A percentile compares a stretch with the other conserved stretches of the same genome.
These are phyloP conservation scores for Chondrilla cf. caribensis DNA, from an alignment of 37 sponge, comb jelly and placozoan genomes.

Conservation along the genomic window DNA sequence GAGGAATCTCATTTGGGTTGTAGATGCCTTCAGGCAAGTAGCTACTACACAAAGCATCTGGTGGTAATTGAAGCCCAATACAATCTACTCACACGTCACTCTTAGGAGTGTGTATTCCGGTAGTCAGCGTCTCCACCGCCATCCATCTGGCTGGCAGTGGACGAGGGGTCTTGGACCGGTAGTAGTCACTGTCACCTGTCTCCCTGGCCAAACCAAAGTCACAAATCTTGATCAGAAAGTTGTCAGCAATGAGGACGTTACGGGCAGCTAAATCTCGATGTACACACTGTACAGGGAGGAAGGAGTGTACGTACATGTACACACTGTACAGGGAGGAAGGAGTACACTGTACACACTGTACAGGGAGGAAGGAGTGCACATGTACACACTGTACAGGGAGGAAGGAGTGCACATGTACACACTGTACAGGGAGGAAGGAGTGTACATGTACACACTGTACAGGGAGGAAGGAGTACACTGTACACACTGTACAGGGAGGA, in stretches of 20 bases:
- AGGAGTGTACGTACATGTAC: too few relatives aligned
- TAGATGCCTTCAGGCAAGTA: too few relatives aligned
- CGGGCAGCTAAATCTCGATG: conserved; percentile 82
- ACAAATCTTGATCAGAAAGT: conserved; percentile 61
- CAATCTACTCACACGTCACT: conserved; percentile 74
- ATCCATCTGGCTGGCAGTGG: conserved; percentile 77
- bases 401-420: conserved; percentile 69
- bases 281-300: conserved; percentile 40
- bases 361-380: too few relatives aligned
- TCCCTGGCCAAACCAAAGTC: conserved; percentile 79
- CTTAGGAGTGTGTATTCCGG: conserved; percentile 55
- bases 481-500: too few relatives aligned
- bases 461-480: too few relatives aligned
- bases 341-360: too few relatives aligned
- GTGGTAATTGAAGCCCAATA: too few relatives aligned
- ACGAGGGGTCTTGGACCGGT: conserved; percentile 51
- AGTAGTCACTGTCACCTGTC: conserved; percentile 58
- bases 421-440: conserved; percentile 32
- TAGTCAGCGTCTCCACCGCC: conserved; percentile 71
- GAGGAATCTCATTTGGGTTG: too few relatives aligned
- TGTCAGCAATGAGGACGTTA: conserved; percentile 71
- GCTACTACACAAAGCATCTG: too few relatives aligned
- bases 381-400: too few relatives aligned
- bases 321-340: too few relatives aligned
- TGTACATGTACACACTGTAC: too few relatives aligned